Conservation (phyloP, 2,113 vertebrate genomes). For the Dendrocopos noguchii region DNA sequence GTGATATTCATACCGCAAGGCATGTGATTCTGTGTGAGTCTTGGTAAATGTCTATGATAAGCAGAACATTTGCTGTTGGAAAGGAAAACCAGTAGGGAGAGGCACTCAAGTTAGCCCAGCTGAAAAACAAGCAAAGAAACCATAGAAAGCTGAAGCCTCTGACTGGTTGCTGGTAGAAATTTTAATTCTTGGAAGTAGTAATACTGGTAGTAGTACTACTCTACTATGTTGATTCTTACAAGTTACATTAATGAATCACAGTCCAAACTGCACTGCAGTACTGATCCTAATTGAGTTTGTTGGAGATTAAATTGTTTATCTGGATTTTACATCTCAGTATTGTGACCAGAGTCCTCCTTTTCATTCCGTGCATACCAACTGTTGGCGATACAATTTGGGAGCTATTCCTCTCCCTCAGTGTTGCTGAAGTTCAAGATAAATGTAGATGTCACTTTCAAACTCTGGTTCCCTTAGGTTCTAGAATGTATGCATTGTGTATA, state of each 20-base stretch:
- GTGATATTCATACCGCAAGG: not conserved
- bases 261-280: not conserved
- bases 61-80: not conserved
- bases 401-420: not conserved
- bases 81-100: not conserved
- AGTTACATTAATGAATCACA: not conserved
- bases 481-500: not conserved
- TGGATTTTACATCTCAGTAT: not conserved
- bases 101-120: not conserved
- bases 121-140: not conserved
- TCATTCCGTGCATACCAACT: not conserved
- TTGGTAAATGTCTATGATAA: not conserved
- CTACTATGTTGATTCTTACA: not conserved
- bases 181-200: not conserved
- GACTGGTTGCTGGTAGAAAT: not conserved
- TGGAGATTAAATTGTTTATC: constrained; percentile 21
- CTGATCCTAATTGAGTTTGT: constrained; percentile 50
- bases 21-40: rapidly evolving
- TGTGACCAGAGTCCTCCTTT: not conserved
- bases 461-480: not conserved
- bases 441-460: not conserved
- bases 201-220: not conserved
- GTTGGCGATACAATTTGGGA: not conserved
- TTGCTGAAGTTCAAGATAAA: not conserved
- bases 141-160: not conserved